A percentile compares a stretch with the other conserved stretches of the same genome.
phyloP scores from a whole-genome alignment of 1,140 invertebrate species.

The Panulirus ornatus region DNA sequence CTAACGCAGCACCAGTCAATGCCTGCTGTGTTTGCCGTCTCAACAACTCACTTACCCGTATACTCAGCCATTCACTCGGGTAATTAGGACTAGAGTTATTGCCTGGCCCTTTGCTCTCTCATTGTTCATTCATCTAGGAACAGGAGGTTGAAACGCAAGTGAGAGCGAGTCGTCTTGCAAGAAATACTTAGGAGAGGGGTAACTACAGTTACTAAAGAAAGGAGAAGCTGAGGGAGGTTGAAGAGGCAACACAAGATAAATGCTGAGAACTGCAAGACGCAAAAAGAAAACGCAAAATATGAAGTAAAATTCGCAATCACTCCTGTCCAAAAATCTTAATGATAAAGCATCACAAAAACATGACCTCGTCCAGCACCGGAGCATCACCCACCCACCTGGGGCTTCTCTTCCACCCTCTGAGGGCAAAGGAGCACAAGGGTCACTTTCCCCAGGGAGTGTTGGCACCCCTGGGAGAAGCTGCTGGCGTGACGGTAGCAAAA shows the following conservation, averaged over 20 bases:
- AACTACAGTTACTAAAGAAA: no score
- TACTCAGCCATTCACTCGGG: background rate
- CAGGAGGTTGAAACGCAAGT: background rate
- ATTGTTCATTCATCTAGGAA: background rate
- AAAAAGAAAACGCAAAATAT: no score
- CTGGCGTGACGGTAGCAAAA: constrained; percentile 36
- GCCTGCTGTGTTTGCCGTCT: background rate
- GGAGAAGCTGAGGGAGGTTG: no score
- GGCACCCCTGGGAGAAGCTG: constrained; percentile 30
- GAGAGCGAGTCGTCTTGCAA: background rate
- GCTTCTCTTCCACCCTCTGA: background rate
- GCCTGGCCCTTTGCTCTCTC: background rate
- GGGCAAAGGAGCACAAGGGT: constrained; percentile 5
- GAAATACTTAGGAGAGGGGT: background rate
- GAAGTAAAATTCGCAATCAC: background rate
- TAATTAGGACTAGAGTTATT: background rate
- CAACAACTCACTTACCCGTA: background rate
- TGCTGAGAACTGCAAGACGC: no score
- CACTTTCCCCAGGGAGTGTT: constrained; percentile 40
- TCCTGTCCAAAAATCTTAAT: background rate
- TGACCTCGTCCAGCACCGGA: background rate
- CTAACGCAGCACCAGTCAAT: background rate
- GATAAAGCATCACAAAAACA: background rate
- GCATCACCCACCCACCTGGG: background rate
- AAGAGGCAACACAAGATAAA: no score